Conservation (phyloP, 37 sponge, comb jelly and placozoan genomes). For the Aplysina aerophoba region DNA sequence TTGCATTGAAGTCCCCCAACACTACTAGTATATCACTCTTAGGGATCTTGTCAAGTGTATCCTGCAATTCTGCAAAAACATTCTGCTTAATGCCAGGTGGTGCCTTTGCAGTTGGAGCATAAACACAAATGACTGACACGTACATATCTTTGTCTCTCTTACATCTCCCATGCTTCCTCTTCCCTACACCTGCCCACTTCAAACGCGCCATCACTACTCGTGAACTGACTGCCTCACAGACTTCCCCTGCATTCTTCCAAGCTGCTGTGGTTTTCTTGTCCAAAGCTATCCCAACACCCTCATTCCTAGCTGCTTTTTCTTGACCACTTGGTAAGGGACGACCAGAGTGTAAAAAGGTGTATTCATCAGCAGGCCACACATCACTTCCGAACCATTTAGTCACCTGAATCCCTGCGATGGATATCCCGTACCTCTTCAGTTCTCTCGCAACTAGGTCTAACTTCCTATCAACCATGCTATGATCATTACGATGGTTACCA, state of each 20-base stretch:
- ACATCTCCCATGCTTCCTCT: not conserved
- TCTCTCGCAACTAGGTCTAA: constrained; percentile 16
- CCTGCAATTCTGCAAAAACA: constrained; percentile 20
- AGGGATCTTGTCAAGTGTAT: constrained; percentile 14
- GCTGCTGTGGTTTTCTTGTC: not conserved
- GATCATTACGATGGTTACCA: not conserved
- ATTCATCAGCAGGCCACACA: constrained; percentile 23
- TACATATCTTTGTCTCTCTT: not conserved
- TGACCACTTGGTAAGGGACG: constrained; percentile 21
- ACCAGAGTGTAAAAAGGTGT: constrained; percentile 39
- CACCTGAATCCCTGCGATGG: constrained; percentile 37
- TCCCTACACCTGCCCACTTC: not conserved
- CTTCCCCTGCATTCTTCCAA: constrained; percentile 24
- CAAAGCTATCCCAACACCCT: constrained; percentile 21
- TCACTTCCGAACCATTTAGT: constrained; percentile 51
- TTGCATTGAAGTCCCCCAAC: constrained; percentile 13
- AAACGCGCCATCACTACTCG: constrained; percentile 32
- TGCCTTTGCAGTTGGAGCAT: constrained; percentile 36
- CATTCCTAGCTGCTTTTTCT: not conserved
- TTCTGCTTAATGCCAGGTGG: not conserved
- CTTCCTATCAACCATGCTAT: not conserved
- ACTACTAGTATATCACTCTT: constrained; percentile 1
- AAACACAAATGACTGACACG: not conserved
- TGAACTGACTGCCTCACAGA: constrained; percentile 35
- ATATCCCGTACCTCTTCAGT: not conserved